These are phyloP conservation scores for Agrochola lota DNA, from an alignment of 2,888 invertebrate species.

Conservation along the genomic window DNA sequence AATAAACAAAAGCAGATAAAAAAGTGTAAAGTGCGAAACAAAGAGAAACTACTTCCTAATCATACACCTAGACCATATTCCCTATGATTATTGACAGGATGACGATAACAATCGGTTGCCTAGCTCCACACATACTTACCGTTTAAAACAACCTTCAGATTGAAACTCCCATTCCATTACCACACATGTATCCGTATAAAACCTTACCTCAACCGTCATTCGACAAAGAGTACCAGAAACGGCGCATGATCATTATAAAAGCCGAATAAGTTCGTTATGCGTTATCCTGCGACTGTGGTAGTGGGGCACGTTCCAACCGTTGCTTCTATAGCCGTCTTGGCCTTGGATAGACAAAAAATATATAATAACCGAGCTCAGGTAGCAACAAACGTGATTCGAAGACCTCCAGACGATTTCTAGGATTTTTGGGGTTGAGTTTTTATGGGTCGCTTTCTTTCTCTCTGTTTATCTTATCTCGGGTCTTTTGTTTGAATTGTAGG, in stretches of 20 bases:
- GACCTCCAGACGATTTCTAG: constrained; percentile 58
- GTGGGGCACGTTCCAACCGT: constrained; percentile 65
- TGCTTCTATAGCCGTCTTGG: constrained; percentile 67
- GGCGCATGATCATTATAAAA: constrained; percentile 56
- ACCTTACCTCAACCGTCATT: constrained; percentile 9
- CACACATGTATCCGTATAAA: constrained; percentile 11
- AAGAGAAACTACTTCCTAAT: not conserved
- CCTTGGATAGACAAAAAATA: constrained; percentile 75
- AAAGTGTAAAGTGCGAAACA: too few species aligned
- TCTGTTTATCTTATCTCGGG: constrained; percentile 12
- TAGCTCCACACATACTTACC: too few species aligned
- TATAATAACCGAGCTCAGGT: constrained; percentile 73
- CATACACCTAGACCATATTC: not conserved
- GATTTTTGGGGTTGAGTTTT: constrained; percentile 41
- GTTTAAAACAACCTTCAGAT: not conserved
- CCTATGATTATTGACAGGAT: not conserved
- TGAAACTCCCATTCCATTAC: not conserved
- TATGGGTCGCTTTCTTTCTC: constrained; percentile 31
- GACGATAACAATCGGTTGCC: not conserved
- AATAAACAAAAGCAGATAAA: too few species aligned
- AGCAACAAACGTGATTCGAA: constrained; percentile 77
- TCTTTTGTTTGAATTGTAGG: constrained; percentile 6
- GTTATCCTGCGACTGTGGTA: constrained; percentile 64
- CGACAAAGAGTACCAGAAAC: constrained; percentile 50
- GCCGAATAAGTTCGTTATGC: constrained; percentile 67